Percentiles rank a stretch among this genome's conserved stretches.
Evolutionary conservation across 2,113 vertebrate species (phyloP).

Genomic region (Orthochromis malagaraziensis): DNA sequence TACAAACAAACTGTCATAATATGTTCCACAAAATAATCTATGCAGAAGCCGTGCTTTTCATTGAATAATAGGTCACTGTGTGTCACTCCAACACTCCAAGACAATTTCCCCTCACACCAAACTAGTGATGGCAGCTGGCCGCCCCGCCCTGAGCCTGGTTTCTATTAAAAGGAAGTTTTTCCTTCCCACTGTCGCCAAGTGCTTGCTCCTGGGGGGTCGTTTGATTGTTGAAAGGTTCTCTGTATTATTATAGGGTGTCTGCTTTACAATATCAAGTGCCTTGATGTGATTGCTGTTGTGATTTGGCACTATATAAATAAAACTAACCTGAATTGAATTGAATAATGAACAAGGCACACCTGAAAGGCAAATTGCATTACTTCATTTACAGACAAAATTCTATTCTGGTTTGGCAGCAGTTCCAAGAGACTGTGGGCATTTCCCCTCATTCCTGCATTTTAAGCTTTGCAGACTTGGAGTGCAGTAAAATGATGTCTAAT

Average conservation of each 20-base stretch:
- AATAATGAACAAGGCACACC: not conserved
- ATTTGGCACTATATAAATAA: not conserved
- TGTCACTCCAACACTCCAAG: not conserved
- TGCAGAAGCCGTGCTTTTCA: accelerated
- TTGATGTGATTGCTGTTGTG: not conserved
- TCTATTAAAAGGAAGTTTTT: not conserved
- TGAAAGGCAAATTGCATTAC: not conserved
- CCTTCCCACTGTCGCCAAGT: not conserved
- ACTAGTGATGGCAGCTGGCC: not conserved
- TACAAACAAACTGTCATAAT: not conserved
- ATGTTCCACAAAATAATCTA: not conserved
- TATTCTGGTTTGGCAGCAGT: not conserved
- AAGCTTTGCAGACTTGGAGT: not conserved
- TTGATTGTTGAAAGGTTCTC: not conserved
- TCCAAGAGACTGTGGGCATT: not conserved
- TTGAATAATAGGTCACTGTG: not conserved
- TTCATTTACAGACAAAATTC: not conserved
- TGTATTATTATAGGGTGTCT: not conserved
- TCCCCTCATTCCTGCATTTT: not conserved
- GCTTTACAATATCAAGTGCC: not conserved
- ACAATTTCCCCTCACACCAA: not conserved
- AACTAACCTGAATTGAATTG: not conserved
- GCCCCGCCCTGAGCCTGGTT: not conserved
- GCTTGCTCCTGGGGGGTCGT: not conserved
- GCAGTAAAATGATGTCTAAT: not conserved